Percentiles rank a stretch among this genome's conserved stretches.
Evolutionary conservation across 1,140 invertebrate genomes (phyloP).

Genomic region (Helicoverpa armigera): DNA sequence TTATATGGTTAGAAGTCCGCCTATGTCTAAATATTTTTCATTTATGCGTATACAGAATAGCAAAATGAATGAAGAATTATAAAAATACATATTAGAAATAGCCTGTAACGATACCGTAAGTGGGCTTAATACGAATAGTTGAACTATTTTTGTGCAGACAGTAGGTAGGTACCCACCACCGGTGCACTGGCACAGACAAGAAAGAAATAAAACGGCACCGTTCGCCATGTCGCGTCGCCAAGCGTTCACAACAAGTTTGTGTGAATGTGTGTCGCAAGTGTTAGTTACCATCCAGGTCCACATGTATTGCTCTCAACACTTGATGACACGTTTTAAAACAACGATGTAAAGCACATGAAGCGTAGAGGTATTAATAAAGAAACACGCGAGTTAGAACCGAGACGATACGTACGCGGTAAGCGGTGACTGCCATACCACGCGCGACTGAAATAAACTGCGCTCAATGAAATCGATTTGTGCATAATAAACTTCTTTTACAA

Average conservation of each 20-base stretch:
- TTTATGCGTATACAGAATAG: no score
- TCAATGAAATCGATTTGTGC: constrained; percentile 64
- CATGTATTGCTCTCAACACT: background rate
- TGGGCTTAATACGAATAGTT: constrained; percentile 39
- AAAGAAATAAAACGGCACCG: constrained; percentile 63
- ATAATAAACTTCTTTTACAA: constrained; percentile 35
- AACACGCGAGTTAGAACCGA: constrained; percentile 4
- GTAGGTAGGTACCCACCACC: constrained; percentile 31
- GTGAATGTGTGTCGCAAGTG: constrained; percentile 31
- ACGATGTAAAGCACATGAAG: constrained; percentile 36
- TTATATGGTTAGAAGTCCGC: no score
- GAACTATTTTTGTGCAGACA: constrained; percentile 56
- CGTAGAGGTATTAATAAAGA: constrained; percentile 23
- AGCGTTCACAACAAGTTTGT: constrained; percentile 47
- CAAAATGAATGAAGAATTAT: no score
- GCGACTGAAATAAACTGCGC: constrained; percentile 66
- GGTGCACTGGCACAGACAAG: constrained; percentile 47
- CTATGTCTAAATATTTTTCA: no score
- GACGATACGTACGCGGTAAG: constrained; percentile 28
- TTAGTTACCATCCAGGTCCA: constrained; percentile 12
- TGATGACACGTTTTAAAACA: constrained; percentile 16
- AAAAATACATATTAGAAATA: background rate
- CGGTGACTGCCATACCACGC: constrained; percentile 48
- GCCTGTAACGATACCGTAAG: background rate
- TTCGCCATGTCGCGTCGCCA: constrained; percentile 56